These are phyloP conservation scores for Netta rufina DNA, from an alignment of 2,797 vertebrate genomes.

Conservation along the genomic window DNA sequence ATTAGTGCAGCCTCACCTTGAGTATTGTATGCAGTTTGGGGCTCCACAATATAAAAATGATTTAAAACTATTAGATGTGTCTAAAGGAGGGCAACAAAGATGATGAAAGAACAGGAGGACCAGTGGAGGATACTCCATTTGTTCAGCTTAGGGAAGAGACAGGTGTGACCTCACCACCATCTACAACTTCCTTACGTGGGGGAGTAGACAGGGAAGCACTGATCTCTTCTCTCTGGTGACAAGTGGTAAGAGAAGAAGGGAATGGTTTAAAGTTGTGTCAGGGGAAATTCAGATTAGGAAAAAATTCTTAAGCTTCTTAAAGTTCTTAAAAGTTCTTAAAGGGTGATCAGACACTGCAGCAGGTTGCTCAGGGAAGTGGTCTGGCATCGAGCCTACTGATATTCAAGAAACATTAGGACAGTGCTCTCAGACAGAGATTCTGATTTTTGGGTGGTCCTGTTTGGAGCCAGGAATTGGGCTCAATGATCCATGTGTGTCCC, in stretches of 20 bases:
- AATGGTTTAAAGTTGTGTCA: neutral
- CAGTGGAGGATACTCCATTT: neutral
- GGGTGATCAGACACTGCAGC: neutral
- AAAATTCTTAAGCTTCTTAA: neutral
- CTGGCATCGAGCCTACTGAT: neutral
- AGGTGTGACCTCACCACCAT: neutral
- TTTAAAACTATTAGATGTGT: neutral
- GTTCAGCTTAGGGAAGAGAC: neutral
- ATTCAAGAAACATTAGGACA: neutral
- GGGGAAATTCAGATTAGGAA: neutral
- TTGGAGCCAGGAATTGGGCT: neutral
- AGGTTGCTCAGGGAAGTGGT: neutral
- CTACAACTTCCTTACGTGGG: neutral
- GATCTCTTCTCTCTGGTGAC: neutral
- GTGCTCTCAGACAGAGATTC: neutral
- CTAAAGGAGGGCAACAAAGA: neutral
- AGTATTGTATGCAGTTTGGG: neutral
- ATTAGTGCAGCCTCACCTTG: neutral
- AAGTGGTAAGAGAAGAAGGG: neutral
- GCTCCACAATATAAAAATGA: neutral
- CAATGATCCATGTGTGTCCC: neutral
- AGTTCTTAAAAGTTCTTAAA: neutral
- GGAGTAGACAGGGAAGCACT: too few species aligned
- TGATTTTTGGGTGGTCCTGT: neutral
- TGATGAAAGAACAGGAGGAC: neutral